Conservation (phyloP, 2,888 invertebrate genomes). For the Papilio gigon region DNA sequence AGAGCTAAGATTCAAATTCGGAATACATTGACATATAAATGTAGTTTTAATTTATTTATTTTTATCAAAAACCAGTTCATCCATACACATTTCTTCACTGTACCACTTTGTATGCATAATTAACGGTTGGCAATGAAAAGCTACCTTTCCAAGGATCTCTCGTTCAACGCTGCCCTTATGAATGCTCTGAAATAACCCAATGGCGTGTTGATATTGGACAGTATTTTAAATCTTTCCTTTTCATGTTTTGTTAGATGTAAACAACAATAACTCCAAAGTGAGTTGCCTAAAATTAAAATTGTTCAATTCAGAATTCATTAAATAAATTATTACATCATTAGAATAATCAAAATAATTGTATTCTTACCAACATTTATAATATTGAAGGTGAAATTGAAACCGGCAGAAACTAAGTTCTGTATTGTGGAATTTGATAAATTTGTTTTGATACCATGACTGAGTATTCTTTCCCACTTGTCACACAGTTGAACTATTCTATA, state of each 20-base stretch:
- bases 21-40: slow-evolving; percentile 42
- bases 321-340: neutral
- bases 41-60: no score
- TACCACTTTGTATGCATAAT: no score
- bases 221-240: slow-evolving; percentile 89
- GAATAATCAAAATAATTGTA: slow-evolving; percentile 4
- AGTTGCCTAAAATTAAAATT: slow-evolving; percentile 69
- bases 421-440: slow-evolving; percentile 78
- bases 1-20: neutral
- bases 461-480: slow-evolving; percentile 88
- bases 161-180: slow-evolving; percentile 94
- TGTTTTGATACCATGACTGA: slow-evolving; percentile 89
- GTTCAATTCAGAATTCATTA: slow-evolving; percentile 10
- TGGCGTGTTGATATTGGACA: slow-evolving; percentile 77
- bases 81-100: neutral
- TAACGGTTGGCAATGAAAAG: neutral
- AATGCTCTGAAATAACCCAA: slow-evolving; percentile 93
- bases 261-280: slow-evolving; percentile 90
- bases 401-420: slow-evolving; percentile 76
- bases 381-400: slow-evolving; percentile 77
- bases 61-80: neutral
- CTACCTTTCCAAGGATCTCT: slow-evolving; percentile 90
- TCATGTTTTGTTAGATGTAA: slow-evolving; percentile 93
- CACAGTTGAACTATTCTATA: slow-evolving; percentile 83
- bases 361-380: slow-evolving; percentile 77